Evolutionary conservation across 2,797 vertebrate species (phyloP), one percentile per base, ranked within the genome.

Genomic region (Molothrus aeneus): DNA sequence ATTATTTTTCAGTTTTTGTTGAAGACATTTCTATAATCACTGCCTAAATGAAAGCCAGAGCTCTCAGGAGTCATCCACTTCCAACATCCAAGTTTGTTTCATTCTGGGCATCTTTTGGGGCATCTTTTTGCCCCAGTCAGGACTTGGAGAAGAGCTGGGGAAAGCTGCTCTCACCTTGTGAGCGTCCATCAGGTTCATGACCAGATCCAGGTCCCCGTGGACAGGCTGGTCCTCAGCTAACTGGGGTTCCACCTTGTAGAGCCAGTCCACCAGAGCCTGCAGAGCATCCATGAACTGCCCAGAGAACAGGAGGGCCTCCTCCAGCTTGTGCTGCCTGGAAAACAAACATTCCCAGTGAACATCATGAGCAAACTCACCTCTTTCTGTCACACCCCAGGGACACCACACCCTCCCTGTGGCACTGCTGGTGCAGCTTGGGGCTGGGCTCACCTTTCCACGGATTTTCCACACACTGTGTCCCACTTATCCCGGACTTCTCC

Each of bases 401-500:
- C n/a, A 17, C 40, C 36, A 60, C 12, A 13, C 8, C 17, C 36
- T 3, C n/a, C 59, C 60, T 24, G 4, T 11, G 72, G 43, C 11
- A 10, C 22, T 16, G 42, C 3, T n/a, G 66, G 57, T 5, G 3
- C 38, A 40, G 2, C 2, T 0, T 2, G 11, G 38, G 60, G 31
- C 17, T 10, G 78, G n/a, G 50, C 57, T 98, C 57, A 99, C 99
- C 99, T 99, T 93, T 99, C 99, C 60, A 99, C 99, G 6, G 99
- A 99, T 97, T 99, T 99, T 53, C 99, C 99, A 25, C 99, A 99
- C 88, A 99, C 99, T 0, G 99, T 99, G 98, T 99, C 99, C 99
- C 99, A 99, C 92, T 99, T 99, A 97, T 99, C 99, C 34, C 99
- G 98, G 83, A 99, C 98, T 95, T 99, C 99, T 86, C 99, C 99